These are phyloP conservation scores for Cryptoblepharus egeriae DNA, from an alignment of 2,797 vertebrate genomes.

Conservation along the genomic window DNA sequence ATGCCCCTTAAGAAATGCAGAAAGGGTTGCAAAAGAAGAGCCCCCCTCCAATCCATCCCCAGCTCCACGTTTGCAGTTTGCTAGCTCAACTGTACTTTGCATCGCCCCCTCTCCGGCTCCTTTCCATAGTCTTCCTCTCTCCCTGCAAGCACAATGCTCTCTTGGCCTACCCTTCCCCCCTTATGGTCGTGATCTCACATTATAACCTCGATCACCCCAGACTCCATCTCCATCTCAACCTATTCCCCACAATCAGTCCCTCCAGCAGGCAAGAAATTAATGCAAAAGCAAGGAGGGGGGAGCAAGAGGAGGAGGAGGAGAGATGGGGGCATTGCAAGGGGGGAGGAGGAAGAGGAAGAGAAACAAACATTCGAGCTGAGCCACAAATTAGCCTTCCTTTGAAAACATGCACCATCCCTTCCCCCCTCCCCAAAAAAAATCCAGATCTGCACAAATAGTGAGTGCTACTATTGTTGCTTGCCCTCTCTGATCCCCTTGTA, in stretches of 20 bases:
- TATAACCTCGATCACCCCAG: slow-evolving; percentile 58
- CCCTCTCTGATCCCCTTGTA: slow-evolving; percentile 62
- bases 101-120: slow-evolving; percentile 47
- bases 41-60: slow-evolving; percentile 31
- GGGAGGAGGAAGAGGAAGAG: not conserved
- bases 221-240: slow-evolving; percentile 66
- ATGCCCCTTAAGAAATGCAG: not conserved
- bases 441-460: slow-evolving; percentile 26
- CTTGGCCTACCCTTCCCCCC: slow-evolving; percentile 73
- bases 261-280: slow-evolving; percentile 35
- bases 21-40: slow-evolving; percentile 2
- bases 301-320: slow-evolving; percentile 25
- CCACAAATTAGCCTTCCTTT: slow-evolving; percentile 47
- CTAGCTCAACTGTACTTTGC: slow-evolving; percentile 37
- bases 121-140: slow-evolving; percentile 47
- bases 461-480: slow-evolving; percentile 74
- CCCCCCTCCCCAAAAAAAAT: no score
- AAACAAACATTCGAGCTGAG: slow-evolving; percentile 42
- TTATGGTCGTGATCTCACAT: slow-evolving; percentile 66
- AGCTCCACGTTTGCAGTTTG: slow-evolving; percentile 29
- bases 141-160: slow-evolving; percentile 68
- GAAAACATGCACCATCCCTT: slow-evolving; percentile 12
- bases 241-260: not conserved
- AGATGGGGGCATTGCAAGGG: slow-evolving; percentile 44
- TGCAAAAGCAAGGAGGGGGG: slow-evolving; percentile 31